Evolutionary conservation across 2,888 invertebrate species (phyloP).

Genomic region (Nasonovia ribisnigri): DNA sequence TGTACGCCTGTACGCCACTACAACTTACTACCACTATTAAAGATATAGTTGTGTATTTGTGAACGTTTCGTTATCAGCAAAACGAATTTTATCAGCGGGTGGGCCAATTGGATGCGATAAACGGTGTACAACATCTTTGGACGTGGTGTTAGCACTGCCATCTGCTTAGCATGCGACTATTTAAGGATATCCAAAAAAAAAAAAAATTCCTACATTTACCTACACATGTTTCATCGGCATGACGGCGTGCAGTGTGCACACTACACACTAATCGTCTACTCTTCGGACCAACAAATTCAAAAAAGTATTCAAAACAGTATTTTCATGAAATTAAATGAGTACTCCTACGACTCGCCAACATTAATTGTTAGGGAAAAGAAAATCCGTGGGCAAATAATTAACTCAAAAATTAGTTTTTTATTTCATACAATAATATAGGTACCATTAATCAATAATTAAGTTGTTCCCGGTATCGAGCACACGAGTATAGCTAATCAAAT

Average conservation of each 20-base stretch:
- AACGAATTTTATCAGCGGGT: not conserved
- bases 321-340: not conserved
- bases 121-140: conserved; percentile 15
- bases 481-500: not conserved
- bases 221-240: not conserved
- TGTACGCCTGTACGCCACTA: not conserved
- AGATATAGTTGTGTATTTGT: not conserved
- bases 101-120: not conserved
- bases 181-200: not conserved
- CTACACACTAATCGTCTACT: not conserved
- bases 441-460: no score
- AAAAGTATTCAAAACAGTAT: no score
- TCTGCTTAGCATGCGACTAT: not conserved
- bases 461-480: not conserved
- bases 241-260: not conserved
- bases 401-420: no score
- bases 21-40: no score
- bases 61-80: not conserved
- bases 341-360: not conserved
- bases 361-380: not conserved
- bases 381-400: not conserved
- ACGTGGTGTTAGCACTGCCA: not conserved
- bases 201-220: no score
- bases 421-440: no score
- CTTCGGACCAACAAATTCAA: not conserved